Evolutionary conservation across 2,113 vertebrate species (phyloP).

Genomic region (Dipodomys stephensi): DNA sequence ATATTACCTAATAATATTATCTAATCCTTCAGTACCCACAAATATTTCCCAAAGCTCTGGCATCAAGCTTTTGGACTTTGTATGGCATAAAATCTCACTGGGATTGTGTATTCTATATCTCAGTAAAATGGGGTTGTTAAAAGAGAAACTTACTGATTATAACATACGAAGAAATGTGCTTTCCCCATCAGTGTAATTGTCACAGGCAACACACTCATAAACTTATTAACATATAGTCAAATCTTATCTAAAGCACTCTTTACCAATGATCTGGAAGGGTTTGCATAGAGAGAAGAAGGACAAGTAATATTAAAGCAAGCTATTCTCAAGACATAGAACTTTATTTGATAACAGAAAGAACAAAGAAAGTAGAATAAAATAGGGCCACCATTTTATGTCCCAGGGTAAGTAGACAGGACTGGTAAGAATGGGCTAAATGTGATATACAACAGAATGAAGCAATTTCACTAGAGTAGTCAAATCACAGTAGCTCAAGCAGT

Average conservation of each 20-base stretch:
- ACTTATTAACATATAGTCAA: neutral
- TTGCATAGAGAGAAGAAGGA: neutral
- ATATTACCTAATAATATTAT: neutral
- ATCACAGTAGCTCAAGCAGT: neutral
- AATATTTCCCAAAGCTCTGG: neutral
- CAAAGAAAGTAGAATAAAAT: neutral
- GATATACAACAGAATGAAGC: conserved; percentile 39
- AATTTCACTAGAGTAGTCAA: neutral
- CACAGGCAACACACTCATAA: neutral
- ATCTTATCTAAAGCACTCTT: neutral
- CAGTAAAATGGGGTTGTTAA: neutral
- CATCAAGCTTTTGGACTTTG: neutral
- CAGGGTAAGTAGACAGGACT: neutral
- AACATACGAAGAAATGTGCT: conserved; percentile 13
- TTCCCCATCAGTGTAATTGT: neutral
- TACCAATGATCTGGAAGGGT: neutral
- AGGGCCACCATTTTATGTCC: neutral
- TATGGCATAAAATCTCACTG: neutral
- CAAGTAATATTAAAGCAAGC: neutral
- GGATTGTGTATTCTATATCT: neutral
- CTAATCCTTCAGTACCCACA: neutral
- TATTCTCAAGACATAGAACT: neutral
- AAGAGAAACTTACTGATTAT: neutral
- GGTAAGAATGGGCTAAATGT: neutral
- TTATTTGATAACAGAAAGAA: neutral